Evolutionary conservation across 2,888 invertebrate genomes (phyloP).

Genomic region (Matsumyia berberina): DNA sequence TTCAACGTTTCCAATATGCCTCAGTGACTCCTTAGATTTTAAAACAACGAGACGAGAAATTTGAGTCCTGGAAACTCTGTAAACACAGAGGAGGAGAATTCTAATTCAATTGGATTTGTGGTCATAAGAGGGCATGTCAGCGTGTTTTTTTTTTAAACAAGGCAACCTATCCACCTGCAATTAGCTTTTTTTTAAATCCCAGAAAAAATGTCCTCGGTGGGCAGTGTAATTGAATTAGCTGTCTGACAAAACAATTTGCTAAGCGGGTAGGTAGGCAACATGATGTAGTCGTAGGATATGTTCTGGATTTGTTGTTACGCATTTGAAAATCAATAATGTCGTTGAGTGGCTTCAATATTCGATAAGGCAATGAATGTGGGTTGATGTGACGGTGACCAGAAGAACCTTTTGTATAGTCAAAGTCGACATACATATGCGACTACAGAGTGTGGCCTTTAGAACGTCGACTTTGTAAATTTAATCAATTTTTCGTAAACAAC

Average conservation of each 20-base stretch:
- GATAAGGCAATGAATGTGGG: slow-evolving; percentile 7
- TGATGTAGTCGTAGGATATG: slow-evolving; percentile 7
- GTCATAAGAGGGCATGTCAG: slow-evolving; percentile 48
- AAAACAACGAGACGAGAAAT: slow-evolving; percentile 33
- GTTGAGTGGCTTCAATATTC: slow-evolving; percentile 51
- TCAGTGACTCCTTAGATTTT: slow-evolving; percentile 54
- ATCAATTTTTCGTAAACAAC: no score
- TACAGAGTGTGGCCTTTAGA: no score
- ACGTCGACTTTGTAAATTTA: no score
- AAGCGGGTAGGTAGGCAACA: slow-evolving; percentile 13
- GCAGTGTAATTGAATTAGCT: slow-evolving; percentile 66
- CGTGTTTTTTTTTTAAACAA: background rate
- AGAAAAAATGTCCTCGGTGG: slow-evolving; percentile 32
- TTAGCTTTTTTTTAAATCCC: slow-evolving; percentile 16
- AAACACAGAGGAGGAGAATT: slow-evolving; percentile 26
- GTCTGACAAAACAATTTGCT: slow-evolving; percentile 43
- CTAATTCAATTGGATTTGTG: slow-evolving; percentile 73
- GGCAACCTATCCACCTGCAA: slow-evolving; percentile 8
- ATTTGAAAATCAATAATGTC: slow-evolving; percentile 33
- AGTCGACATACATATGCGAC: background rate
- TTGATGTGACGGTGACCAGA: background rate
- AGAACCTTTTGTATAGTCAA: background rate
- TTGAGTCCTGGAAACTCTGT: slow-evolving; percentile 51
- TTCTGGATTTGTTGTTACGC: slow-evolving; percentile 9
- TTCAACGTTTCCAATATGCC: slow-evolving; percentile 49